These are phyloP conservation scores for Anoplius nigerrimus DNA, from an alignment of 2,888 invertebrate species.

Conservation along the genomic window DNA sequence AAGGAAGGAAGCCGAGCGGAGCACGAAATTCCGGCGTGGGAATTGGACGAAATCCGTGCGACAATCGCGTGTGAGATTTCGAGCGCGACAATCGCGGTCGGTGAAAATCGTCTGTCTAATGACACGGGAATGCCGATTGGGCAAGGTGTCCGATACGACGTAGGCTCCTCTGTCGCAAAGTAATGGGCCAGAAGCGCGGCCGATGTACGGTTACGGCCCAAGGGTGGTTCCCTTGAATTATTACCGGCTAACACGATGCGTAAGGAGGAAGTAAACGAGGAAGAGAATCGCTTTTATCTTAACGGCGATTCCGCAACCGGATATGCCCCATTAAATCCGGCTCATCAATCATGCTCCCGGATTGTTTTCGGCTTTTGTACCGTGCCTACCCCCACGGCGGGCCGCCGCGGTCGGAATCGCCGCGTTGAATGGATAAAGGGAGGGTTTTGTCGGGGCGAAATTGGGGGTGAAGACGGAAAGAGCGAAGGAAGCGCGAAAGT, in stretches of 20 bases:
- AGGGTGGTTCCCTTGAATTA: conserved; percentile 39
- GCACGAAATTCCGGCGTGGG: background rate
- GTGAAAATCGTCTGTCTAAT: too few relatives aligned
- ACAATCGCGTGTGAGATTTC: too few relatives aligned
- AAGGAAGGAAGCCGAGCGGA: too few relatives aligned
- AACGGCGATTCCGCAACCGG: conserved; percentile 36
- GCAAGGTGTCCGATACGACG: conserved; percentile 5
- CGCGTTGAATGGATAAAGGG: conserved; percentile 31
- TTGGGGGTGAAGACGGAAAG: background rate
- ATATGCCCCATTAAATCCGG: conserved; percentile 46
- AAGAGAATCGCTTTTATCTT: conserved; percentile 47
- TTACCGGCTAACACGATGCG: conserved; percentile 44
- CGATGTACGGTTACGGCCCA: conserved; percentile 23
- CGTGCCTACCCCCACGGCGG: conserved; percentile 12
- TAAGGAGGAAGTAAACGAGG: conserved; percentile 35
- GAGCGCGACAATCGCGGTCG: background rate
- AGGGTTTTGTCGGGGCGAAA: conserved; percentile 2
- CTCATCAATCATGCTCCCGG: conserved; percentile 50
- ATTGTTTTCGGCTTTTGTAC: conserved; percentile 49
- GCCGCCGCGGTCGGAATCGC: conserved; percentile 18
- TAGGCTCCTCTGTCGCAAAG: conserved; percentile 16
- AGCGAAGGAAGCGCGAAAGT: background rate
- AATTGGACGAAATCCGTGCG: background rate
- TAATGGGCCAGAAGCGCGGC: conserved; percentile 36
- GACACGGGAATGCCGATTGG: conserved; percentile 3